Base-by-base conservation (phyloP, 2,797 vertebrate species). In the Cossypha caffra region DNA sequence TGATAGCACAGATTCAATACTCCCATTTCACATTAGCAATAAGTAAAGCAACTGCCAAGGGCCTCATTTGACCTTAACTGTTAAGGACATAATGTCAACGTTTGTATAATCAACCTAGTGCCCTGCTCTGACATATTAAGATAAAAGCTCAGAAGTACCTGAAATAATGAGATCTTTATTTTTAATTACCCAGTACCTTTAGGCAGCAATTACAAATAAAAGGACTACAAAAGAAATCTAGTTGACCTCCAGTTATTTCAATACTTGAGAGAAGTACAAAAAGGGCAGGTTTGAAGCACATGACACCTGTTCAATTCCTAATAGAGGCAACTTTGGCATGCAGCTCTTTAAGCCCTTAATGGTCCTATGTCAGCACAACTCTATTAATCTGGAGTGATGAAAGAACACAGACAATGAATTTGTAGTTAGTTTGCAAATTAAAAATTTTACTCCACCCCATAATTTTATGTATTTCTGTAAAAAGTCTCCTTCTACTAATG, bases 91-190 rank as follows among this genome's bases (percentile, higher is more conserved):
- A 85, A 82, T 72, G 75, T 77, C 86, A 96, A 92, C 38, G 86
- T 88, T 84, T 85, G 77, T 85, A 64, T 50, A 89, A 87, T 66
- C 92, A 89, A 82, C 59, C 59, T 63, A 59, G 37, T 43, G 61
- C 48, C 80, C 74, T 85, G 62, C 52, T 79, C 86, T 88, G 64
- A 71, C 42, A 87, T 55, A 75, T 33, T 67, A 94, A 87, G 42
- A 89, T 54, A 93, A 93, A 94, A 93, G 59, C 37, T 50, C 11
- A 79, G 31, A 85, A 90, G 61, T 54, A 93, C 25, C 71, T 91
- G 74, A 93, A 96, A 89, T 89, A 94, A 87, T 40, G 50, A 92
- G 63, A 95, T 80, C 78, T 90, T 89, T 77, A 83, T 63, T 95
- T 90, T 88, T 89, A 89, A 94, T 96, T 77, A 93, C 6, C 23